Evolutionary conservation across 1,140 invertebrate species (phyloP).

Genomic region (Penaeus indicus): DNA sequence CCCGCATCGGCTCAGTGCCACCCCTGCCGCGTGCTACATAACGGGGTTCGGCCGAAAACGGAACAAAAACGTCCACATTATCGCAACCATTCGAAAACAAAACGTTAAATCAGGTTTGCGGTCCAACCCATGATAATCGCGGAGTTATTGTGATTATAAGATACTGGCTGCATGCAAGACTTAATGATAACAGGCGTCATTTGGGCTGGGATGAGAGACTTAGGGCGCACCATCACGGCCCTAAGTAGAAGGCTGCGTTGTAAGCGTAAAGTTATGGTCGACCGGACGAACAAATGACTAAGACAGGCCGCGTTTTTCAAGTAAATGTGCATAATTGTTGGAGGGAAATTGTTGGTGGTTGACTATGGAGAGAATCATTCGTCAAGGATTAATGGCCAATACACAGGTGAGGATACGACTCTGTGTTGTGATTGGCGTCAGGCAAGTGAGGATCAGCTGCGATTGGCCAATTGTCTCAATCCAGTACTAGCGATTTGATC

Average conservation of each 20-base stretch:
- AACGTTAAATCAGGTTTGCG: constrained; percentile 50
- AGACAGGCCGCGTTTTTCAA: constrained; percentile 48
- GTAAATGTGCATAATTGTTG: constrained; percentile 49
- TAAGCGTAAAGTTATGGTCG: constrained; percentile 35
- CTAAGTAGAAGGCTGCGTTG: constrained; percentile 46
- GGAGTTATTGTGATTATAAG: constrained; percentile 51
- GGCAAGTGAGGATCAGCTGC: constrained; percentile 43
- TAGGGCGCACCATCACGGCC: constrained; percentile 12
- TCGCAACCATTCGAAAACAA: constrained; percentile 52
- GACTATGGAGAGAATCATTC: constrained; percentile 25
- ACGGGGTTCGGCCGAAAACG: no score
- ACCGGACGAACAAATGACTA: constrained; percentile 40
- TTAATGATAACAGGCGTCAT: constrained; percentile 51
- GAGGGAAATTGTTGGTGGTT: constrained; percentile 27
- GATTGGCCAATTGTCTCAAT: constrained; percentile 57
- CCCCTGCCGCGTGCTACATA: no score
- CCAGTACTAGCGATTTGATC: constrained; percentile 45
- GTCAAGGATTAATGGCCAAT: constrained; percentile 17
- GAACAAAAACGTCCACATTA: constrained; percentile 26
- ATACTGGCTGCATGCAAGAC: constrained; percentile 33
- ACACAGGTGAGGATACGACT: constrained; percentile 47
- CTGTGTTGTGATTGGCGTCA: constrained; percentile 43
- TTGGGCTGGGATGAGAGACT: constrained; percentile 18
- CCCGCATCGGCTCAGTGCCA: no score
- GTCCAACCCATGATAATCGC: constrained; percentile 34